These are phyloP conservation scores for Temnopleurus reevesii DNA, from an alignment of 53 echinoderm and acorn worm genomes.

Conservation along the genomic window DNA sequence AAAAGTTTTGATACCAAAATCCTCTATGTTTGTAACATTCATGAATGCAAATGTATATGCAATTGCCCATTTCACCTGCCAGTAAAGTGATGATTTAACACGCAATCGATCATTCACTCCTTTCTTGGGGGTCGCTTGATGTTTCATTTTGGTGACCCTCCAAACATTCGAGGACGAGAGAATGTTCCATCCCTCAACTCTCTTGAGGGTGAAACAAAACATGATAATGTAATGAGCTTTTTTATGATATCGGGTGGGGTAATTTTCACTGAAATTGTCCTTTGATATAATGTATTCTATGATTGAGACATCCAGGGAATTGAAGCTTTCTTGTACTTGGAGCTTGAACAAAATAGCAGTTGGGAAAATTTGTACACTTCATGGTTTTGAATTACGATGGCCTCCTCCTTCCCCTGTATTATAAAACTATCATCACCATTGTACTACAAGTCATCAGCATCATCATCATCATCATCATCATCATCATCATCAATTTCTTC, in stretches of 20 bases:
- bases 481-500: background rate
- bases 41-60: too few relatives aligned
- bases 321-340: too few relatives aligned
- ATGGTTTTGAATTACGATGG: background rate
- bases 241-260: background rate
- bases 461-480: slow-evolving; percentile 25
- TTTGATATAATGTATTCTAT: background rate
- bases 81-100: background rate
- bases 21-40: too few relatives aligned
- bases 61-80: background rate
- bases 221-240: background rate
- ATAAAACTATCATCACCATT: background rate
- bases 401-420: background rate
- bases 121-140: slow-evolving; percentile 3
- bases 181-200: background rate
- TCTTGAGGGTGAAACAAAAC: background rate
- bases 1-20: too few relatives aligned
- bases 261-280: background rate
- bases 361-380: background rate
- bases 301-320: background rate
- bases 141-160: background rate
- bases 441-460: background rate
- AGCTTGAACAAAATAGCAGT: background rate
- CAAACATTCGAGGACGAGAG: background rate
- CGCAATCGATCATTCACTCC: background rate